Conservation (phyloP, 2,888 invertebrate species). For the Baronia brevicornis region DNA sequence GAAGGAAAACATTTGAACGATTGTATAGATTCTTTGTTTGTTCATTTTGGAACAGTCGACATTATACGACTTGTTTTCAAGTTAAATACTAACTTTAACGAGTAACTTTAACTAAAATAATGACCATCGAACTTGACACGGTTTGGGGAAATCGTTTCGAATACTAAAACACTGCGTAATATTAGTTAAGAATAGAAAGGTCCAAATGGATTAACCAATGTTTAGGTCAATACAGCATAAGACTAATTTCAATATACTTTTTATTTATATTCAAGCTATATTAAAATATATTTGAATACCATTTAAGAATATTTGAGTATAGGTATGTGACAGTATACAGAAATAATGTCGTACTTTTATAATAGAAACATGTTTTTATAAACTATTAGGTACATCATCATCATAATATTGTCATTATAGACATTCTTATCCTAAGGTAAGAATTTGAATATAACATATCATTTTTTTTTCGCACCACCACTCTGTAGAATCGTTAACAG, state of each 20-base stretch:
- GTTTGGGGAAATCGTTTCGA: slow-evolving; percentile 54
- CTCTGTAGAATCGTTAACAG: too few relatives aligned
- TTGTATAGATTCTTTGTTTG: slow-evolving; percentile 31
- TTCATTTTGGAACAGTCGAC: slow-evolving; percentile 25
- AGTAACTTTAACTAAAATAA: slow-evolving; percentile 46
- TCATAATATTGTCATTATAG: too few relatives aligned
- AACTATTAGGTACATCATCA: too few relatives aligned
- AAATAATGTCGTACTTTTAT: too few relatives aligned
- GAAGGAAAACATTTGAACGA: slow-evolving; percentile 31
- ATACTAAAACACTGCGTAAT: slow-evolving; percentile 52
- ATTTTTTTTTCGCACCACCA: too few relatives aligned
- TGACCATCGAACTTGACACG: slow-evolving; percentile 64
- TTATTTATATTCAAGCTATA: slow-evolving; percentile 5
- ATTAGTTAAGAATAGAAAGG: slow-evolving; percentile 48
- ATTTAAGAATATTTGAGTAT: too few relatives aligned
- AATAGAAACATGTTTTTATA: too few relatives aligned
- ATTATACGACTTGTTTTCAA: slow-evolving; percentile 37
- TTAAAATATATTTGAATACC: neutral
- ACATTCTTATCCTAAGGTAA: too few relatives aligned
- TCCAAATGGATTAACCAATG: slow-evolving; percentile 32
- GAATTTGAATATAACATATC: too few relatives aligned
- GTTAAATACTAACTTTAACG: slow-evolving; percentile 40
- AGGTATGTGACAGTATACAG: too few relatives aligned
- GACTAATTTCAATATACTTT: too few relatives aligned
- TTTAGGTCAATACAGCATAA: slow-evolving; percentile 37